Evolutionary conservation across 1,140 invertebrate genomes (phyloP).

Genomic region (Helicorthomorpha holstii): DNA sequence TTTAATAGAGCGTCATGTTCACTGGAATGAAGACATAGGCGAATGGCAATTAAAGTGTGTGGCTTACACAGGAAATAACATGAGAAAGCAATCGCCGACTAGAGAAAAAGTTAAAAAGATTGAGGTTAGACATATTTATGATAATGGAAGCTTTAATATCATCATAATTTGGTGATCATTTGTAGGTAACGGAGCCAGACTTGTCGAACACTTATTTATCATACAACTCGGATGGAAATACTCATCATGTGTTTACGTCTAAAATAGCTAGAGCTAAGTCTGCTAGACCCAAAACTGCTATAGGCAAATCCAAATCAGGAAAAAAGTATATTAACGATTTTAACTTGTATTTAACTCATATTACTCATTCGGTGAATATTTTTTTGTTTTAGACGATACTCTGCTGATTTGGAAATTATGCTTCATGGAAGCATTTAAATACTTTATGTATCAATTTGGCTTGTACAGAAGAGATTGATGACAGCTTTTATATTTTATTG

Average conservation of each 20-base stretch:
- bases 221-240: constrained; percentile 27
- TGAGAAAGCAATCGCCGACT: constrained; percentile 43
- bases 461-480: too few species aligned
- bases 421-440: too few species aligned
- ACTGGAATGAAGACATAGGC: constrained; percentile 96
- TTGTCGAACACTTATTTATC: constrained; percentile 28
- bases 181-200: constrained; percentile 18
- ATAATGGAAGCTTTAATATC: not conserved
- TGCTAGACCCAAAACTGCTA: constrained; percentile 21
- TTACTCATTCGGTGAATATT: too few species aligned
- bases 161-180: not conserved
- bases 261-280: constrained; percentile 17
- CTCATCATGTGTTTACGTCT: constrained; percentile 11
- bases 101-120: constrained; percentile 11
- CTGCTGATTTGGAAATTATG: too few species aligned
- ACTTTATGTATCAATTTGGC: too few species aligned
- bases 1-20: constrained; percentile 77
- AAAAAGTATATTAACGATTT: too few species aligned
- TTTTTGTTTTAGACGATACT: too few species aligned
- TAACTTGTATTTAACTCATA: too few species aligned
- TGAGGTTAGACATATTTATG: constrained; percentile 7
- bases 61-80: constrained; percentile 98
- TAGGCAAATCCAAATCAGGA: constrained; percentile 22
- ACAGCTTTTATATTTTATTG: too few species aligned
- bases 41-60: constrained; percentile 97